phyloP scores from a whole-genome alignment of 2,888 invertebrate genomes.

The Eustalomyia histrio region DNA sequence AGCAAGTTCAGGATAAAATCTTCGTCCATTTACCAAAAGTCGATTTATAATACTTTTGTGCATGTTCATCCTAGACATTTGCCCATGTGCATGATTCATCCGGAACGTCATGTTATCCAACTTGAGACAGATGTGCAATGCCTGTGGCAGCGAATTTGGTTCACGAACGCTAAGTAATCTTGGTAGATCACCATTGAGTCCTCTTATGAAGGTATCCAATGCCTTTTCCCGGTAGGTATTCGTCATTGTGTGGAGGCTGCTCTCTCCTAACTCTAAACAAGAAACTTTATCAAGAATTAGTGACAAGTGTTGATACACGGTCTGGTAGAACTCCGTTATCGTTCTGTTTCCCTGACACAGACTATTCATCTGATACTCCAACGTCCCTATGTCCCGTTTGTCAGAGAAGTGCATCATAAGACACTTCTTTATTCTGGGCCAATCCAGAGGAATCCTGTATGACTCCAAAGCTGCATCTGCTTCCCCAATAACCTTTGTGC shows the following conservation, averaged over 20 bases:
- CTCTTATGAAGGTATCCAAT: background rate
- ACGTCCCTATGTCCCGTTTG: constrained; percentile 18
- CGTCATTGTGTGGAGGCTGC: background rate
- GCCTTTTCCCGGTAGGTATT: background rate
- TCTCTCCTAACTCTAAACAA: no score
- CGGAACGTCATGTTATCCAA: constrained; percentile 9
- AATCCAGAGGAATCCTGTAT: constrained; percentile 24
- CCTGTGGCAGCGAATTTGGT: constrained; percentile 3
- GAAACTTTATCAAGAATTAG: constrained; percentile 31
- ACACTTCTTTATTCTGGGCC: constrained; percentile 30
- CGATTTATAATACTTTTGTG: no score
- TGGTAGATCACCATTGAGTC: background rate
- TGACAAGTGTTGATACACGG: constrained; percentile 29
- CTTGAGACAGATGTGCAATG: constrained; percentile 7
- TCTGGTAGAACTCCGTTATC: constrained; percentile 31
- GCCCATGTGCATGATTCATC: constrained; percentile 1
- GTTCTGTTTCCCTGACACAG: constrained; percentile 8
- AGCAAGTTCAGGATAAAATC: background rate
- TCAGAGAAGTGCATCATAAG: constrained; percentile 19
- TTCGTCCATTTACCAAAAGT: no score
- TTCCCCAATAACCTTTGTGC: constrained; percentile 8
- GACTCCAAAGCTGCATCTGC: constrained; percentile 27
- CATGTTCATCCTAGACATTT: background rate
- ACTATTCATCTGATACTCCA: constrained; percentile 29
- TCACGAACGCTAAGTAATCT: background rate